These are phyloP conservation scores for Sacculina carcini DNA, from an alignment of 2,888 invertebrate species.

Conservation along the genomic window DNA sequence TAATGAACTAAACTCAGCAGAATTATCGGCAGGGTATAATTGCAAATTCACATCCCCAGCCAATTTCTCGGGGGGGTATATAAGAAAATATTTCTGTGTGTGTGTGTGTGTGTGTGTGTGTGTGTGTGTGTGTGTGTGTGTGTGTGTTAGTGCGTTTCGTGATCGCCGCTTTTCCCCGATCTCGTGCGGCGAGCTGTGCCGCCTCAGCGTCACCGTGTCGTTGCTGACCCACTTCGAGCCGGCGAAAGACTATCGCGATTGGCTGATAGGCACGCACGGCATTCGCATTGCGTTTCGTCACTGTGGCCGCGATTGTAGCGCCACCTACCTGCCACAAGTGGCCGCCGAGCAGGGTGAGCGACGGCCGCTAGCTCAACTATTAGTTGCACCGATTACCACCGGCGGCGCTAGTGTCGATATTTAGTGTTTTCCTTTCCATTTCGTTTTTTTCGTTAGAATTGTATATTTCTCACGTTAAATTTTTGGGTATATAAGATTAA, in stretches of 20 bases:
- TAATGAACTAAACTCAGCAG: no score
- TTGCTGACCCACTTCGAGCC: constrained; percentile 90
- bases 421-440: no score
- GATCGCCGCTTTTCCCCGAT: constrained; percentile 93
- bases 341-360: constrained; percentile 77
- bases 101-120: background rate
- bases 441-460: background rate
- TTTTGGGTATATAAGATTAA: no score
- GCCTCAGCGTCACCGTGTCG: constrained; percentile 80
- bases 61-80: no score
- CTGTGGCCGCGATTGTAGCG: constrained; percentile 77
- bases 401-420: no score
- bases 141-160: constrained; percentile 54
- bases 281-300: constrained; percentile 91
- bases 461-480: background rate
- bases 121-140: no score
- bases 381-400: background rate
- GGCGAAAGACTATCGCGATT: constrained; percentile 77
- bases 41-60: no score
- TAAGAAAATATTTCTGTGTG: no score
- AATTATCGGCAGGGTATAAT: no score
- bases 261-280: constrained; percentile 90
- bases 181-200: constrained; percentile 68
- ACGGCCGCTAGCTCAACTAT: background rate
- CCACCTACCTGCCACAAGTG: constrained; percentile 95